Base-by-base conservation (phyloP, 2,113 vertebrate genomes). In the Boleophthalmus pectinirostris region DNA sequence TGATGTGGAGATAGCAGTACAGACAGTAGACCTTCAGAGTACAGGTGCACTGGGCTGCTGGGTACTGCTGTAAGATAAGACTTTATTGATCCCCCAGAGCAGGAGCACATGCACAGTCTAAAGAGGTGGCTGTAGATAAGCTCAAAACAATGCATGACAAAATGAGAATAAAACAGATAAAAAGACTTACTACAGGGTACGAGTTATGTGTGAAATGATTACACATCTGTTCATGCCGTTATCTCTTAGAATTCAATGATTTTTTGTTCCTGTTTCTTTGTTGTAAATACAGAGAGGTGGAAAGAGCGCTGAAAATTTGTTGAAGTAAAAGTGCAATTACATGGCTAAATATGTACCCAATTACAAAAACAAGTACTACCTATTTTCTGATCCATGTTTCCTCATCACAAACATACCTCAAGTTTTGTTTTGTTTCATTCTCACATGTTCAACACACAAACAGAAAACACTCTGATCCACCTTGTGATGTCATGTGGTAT, bases 41-140 rank as follows among this genome's bases (percentile, higher is more conserved):
- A 20, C 45, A 66, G 47, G 24, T 69, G 24, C 68, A 76, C 35
- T 53, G 24, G 56, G 61, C 79, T 47, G 58, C 60, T 74, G 73
- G 4, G 71, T 69, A 7, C 71, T 67, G 57, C 71, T 67, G 57
- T 79, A 70, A 81, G 78, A 81, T 77, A 78, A 82, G 68, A 80
- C 63, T 67, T 47, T 74, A 86, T 84, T 78, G 82, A 86, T 86
- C 73, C 63, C 18, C 16, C 49, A 73, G 45, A 33, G 33, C 7
- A 58, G 73, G 65, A 73, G 38, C 20, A 74, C 24, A 45, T 43
- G 1, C 76, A 70, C 9, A 65, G 35, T 38, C 38, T 25, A 70
- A 65, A 72, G 67, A 81, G 65, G 66, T 33, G 35, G 64, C 8
- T 25, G 4, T 67, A 85, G 76, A 78, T 77, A 66, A 77, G 66